Evolutionary conservation across 2,888 invertebrate species (phyloP).

Genomic region (Eilema caniola): DNA sequence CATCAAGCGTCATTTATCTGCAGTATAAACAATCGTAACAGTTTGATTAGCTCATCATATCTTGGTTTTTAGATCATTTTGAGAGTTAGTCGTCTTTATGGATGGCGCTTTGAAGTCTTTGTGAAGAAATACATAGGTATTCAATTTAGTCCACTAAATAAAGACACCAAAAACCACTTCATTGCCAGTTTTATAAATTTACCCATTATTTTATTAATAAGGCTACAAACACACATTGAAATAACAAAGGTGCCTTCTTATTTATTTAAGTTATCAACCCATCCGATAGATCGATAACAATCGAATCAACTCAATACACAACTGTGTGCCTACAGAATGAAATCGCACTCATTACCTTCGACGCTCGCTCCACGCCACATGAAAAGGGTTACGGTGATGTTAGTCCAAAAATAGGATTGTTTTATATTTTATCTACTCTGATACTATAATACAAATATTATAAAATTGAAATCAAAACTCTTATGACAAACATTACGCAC

Average conservation of each 20-base stretch:
- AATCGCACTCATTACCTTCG: slow-evolving; percentile 52
- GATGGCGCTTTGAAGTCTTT: no score
- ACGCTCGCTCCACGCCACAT: slow-evolving; percentile 37
- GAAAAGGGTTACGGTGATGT: slow-evolving; percentile 37
- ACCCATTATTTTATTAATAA: neutral
- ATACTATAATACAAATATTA: no score
- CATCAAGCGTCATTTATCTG: no score
- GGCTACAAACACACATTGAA: neutral
- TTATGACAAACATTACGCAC: no score
- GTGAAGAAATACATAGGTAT: no score
- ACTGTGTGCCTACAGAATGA: slow-evolving; percentile 49
- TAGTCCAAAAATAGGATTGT: neutral
- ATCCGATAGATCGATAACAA: slow-evolving; percentile 45
- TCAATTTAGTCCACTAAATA: neutral
- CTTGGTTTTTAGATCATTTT: no score
- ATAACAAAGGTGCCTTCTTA: slow-evolving; percentile 6
- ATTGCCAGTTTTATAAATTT: neutral
- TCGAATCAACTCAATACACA: slow-evolving; percentile 48
- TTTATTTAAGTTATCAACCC: slow-evolving; percentile 35
- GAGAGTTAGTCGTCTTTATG: no score
- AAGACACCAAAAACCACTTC: neutral
- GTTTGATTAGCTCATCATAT: no score
- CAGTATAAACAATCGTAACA: no score
- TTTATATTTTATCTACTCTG: no score
- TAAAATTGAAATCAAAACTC: no score